Conservation (phyloP, 2,888 invertebrate species). For the Lithophane socia region DNA sequence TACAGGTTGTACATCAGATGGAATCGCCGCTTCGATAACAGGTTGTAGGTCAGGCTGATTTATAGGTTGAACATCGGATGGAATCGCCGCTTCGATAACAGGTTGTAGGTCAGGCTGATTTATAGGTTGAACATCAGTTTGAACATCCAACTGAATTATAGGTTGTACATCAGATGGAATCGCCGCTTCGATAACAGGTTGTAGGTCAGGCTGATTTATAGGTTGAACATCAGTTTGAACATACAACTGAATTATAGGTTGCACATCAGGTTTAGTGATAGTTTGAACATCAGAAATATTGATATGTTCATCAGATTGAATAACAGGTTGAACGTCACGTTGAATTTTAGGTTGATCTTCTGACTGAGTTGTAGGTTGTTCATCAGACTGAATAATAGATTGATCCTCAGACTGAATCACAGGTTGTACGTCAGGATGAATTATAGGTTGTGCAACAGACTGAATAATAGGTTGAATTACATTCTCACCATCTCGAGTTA, state of each 20-base stretch:
- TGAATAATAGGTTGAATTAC: conserved; percentile 1
- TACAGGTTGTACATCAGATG: background rate
- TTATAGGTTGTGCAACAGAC: background rate
- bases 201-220: background rate
- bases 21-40: background rate
- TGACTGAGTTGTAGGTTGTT: background rate
- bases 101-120: background rate
- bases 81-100: too few species aligned
- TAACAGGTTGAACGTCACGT: background rate
- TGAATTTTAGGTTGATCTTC: too few species aligned
- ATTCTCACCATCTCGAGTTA: conserved; percentile 5
- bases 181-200: background rate
- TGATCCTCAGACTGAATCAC: conserved; percentile 1
- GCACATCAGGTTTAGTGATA: background rate
- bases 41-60: background rate
- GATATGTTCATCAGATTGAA: background rate
- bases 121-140: background rate
- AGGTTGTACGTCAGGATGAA: background rate
- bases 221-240: background rate
- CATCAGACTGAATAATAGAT: background rate
- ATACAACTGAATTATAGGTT: background rate
- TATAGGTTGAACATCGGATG: background rate
- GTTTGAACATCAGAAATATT: background rate
- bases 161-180: background rate
- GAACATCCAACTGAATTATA: background rate